Evolutionary conservation across 2,113 vertebrate species (phyloP).

Genomic region (Talpa occidentalis): DNA sequence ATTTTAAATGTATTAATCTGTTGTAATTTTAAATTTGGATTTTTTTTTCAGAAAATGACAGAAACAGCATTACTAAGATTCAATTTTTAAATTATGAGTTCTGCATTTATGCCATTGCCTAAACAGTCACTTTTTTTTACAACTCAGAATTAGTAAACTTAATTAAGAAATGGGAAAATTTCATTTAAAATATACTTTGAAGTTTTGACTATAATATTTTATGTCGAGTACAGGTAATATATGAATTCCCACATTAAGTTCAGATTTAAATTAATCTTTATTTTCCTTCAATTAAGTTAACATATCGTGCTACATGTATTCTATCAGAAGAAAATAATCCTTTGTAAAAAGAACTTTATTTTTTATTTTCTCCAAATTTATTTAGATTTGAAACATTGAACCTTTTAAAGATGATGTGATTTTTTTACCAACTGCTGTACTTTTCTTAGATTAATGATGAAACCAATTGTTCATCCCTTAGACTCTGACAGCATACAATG

Average conservation of each 20-base stretch:
- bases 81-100: background rate
- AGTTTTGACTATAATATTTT: background rate
- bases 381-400: constrained; percentile 31
- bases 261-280: background rate
- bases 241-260: background rate
- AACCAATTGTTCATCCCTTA: constrained; percentile 46
- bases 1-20: background rate
- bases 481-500: background rate
- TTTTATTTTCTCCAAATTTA: constrained; percentile 11
- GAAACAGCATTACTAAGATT: background rate
- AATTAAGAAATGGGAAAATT: background rate
- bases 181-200: background rate
- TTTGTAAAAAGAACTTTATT: background rate
- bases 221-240: background rate
- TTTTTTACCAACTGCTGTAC: background rate
- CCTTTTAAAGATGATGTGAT: background rate
- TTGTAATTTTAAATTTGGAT: background rate
- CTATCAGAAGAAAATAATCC: background rate
- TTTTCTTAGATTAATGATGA: constrained; percentile 61
- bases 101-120: background rate
- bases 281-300: background rate
- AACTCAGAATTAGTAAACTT: background rate
- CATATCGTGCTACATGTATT: background rate
- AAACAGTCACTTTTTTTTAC: background rate
- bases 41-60: background rate